Evolutionary conservation across 2,113 vertebrate species (phyloP).

Genomic region (Catharus minimus): DNA sequence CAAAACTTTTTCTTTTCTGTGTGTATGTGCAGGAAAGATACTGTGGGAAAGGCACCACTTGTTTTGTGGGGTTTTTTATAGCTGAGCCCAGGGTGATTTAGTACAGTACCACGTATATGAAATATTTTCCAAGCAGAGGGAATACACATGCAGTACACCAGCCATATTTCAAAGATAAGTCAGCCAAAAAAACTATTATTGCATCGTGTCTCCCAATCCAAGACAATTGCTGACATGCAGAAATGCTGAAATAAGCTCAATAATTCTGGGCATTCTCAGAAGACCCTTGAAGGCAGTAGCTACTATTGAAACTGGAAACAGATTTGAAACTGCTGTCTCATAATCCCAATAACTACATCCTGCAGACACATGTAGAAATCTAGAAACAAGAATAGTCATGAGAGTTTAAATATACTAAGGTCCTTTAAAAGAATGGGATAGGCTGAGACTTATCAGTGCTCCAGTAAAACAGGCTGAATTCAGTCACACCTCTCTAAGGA

Average conservation of each 20-base stretch:
- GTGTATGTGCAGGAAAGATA: neutral
- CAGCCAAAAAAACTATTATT: neutral
- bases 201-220: fast-evolving
- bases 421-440: neutral
- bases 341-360: neutral
- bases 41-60: neutral
- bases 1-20: neutral
- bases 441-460: neutral
- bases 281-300: neutral
- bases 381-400: neutral
- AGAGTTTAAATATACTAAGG: neutral
- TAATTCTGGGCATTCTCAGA: neutral
- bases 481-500: neutral
- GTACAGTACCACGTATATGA: neutral
- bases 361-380: neutral
- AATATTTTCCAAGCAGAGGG: neutral
- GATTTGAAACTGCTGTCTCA: neutral
- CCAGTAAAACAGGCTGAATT: neutral
- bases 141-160: neutral
- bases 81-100: neutral
- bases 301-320: neutral
- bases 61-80: neutral
- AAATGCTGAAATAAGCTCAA: neutral
- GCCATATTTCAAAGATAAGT: neutral
- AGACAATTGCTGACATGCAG: neutral